phyloP scores from a whole-genome alignment of 2,888 invertebrate species.

The Dioctria rufipes region DNA sequence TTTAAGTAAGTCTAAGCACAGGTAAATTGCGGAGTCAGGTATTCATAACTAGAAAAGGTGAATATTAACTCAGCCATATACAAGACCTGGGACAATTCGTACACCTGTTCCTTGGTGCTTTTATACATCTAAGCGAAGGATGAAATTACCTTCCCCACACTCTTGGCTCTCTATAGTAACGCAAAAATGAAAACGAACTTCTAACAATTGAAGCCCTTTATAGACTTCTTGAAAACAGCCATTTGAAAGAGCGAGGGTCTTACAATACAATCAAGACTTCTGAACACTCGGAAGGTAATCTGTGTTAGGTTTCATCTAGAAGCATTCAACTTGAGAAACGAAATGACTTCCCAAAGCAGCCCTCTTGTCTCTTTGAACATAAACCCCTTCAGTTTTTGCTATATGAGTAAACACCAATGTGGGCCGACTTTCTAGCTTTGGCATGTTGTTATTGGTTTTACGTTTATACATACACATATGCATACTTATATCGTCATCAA shows the following conservation, averaged over 20 bases:
- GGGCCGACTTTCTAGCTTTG: constrained; percentile 8
- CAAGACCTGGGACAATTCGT: not conserved
- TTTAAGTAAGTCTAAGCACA: not conserved
- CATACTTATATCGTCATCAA: constrained; percentile 50
- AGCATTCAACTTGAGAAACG: not conserved
- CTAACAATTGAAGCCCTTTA: constrained; percentile 4
- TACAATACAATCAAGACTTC: constrained; percentile 14
- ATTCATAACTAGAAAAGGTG: constrained; percentile 13
- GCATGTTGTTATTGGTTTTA: constrained; percentile 6
- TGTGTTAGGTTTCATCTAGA: not conserved
- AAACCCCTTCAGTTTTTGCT: not conserved
- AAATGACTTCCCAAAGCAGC: not conserved
- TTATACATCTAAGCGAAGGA: not conserved
- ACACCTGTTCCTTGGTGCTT: not conserved
- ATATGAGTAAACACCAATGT: constrained; percentile 12
- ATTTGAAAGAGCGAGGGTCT: constrained; percentile 17
- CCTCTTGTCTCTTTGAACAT: not conserved
- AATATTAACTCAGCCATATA: not conserved
- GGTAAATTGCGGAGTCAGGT: not conserved
- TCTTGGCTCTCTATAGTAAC: not conserved
- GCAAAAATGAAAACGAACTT: constrained; percentile 13
- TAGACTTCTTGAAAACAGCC: constrained; percentile 36
- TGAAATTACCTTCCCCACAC: not conserved
- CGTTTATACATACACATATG: not conserved
- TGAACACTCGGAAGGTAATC: not conserved